phyloP scores from a whole-genome alignment of 2,888 invertebrate genomes.

The Drosophila parthenogenetica region DNA sequence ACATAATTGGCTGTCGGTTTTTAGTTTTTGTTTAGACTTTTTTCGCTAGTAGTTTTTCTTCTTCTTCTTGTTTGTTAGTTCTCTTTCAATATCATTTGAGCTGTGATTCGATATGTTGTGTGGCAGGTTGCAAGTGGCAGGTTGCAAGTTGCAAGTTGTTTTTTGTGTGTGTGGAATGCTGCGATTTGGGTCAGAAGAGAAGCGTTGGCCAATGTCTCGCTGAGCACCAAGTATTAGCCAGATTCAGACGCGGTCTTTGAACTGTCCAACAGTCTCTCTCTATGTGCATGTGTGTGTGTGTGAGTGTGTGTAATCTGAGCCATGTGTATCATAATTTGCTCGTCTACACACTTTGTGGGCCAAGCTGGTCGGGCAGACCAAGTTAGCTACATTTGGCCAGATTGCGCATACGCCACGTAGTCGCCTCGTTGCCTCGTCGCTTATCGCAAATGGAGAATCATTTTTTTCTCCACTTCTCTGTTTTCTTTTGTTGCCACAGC shows the following conservation, averaged over 20 bases:
- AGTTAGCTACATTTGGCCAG: constrained; percentile 44
- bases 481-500: constrained; percentile 55
- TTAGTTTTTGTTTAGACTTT: constrained; percentile 10
- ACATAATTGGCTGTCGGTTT: constrained; percentile 63
- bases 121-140: constrained; percentile 35
- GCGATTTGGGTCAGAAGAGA: constrained; percentile 59
- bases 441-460: constrained; percentile 71
- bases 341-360: constrained; percentile 47
- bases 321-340: constrained; percentile 70
- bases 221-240: constrained; percentile 34
- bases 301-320: constrained; percentile 49
- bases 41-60: too few relatives aligned
- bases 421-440: constrained; percentile 31
- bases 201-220: constrained; percentile 27
- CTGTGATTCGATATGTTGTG: constrained; percentile 57
- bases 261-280: constrained; percentile 29
- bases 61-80: constrained; percentile 31
- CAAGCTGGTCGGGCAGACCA: constrained; percentile 55
- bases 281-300: constrained; percentile 2
- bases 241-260: constrained; percentile 53
- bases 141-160: constrained; percentile 23
- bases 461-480: constrained; percentile 39
- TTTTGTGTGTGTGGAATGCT: constrained; percentile 43
- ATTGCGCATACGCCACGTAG: constrained; percentile 76
- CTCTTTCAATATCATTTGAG: constrained; percentile 61